Evolutionary conservation across 2,797 vertebrate genomes (phyloP), one percentile per base, ranked within the genome.

Genomic region (Cirrhinus mrigala): DNA sequence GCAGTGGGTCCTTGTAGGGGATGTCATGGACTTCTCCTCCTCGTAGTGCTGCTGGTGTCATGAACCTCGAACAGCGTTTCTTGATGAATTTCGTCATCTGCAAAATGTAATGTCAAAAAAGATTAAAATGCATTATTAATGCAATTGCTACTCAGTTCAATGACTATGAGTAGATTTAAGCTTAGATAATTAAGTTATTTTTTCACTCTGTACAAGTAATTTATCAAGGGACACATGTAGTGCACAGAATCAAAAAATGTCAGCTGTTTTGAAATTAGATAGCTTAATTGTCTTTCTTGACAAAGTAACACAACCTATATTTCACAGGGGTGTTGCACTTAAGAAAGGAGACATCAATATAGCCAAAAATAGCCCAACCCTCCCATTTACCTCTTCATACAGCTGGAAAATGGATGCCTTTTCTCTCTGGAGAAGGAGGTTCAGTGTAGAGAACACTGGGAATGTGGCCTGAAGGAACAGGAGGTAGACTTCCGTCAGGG

Each of bases 391-490:
- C 84, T 81, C 84, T 66, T 52, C 84, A 81, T 86, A 62, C n/a
- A 86, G 58, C 44, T 50, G 78, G 37, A 75, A 85, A 58, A 85
- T 85, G 76, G 84, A 85, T 27, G 84, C 54, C 77, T 70, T 71
- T 85, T 85, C 77, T 85, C 68, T 80, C 77, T 85, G 83, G 66
- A 85, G 75, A 73, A 85, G 75, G 74, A 79, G 76, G 77, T 85
- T 85, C 52, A 80, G 48, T 48, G 76, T 56, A 50, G 83, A 33
- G 66, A 85, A 79, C 46, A 71, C 68, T 71, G 64, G 83, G 7
- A 80, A 46, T 18, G 15, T 80, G 68, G 83, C 77, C 56, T 71
- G 76, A 71, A 60, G 68, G 62, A 79, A 79, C 33, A 85, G 83
- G 76, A 71, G 76, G 75, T 73, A 62, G 64, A 80, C 83, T 73